Evolutionary conservation across 2,888 invertebrate genomes (phyloP).

Genomic region (Masnerella sp.): DNA sequence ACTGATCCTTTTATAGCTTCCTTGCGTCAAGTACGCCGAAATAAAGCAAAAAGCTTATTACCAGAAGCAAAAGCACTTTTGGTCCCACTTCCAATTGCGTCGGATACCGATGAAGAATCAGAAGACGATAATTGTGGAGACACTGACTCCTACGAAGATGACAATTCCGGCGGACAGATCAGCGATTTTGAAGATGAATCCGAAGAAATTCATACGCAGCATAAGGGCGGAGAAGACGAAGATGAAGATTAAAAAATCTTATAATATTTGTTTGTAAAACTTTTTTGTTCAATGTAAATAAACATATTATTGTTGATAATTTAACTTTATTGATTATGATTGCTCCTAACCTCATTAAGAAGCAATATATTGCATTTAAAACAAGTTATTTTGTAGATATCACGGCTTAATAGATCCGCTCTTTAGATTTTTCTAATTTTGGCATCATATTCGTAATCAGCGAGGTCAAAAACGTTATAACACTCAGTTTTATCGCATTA

Average conservation of each 20-base stretch:
- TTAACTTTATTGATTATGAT: background rate
- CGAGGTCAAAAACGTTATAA: background rate
- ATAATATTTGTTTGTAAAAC: too few relatives aligned
- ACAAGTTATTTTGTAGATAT: background rate
- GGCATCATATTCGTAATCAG: background rate
- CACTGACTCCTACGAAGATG: constrained; percentile 3
- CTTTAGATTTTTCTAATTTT: constrained; percentile 1
- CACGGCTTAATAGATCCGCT: background rate
- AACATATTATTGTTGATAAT: background rate
- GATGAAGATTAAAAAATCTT: constrained; percentile 1
- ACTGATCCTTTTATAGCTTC: constrained; percentile 21
- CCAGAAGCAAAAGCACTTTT: constrained; percentile 18
- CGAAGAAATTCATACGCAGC: background rate
- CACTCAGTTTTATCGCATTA: background rate
- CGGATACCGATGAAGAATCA: background rate
- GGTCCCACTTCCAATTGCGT: background rate
- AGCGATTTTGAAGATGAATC: constrained; percentile 12
- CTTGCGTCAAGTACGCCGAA: constrained; percentile 11
- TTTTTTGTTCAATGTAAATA: background rate
- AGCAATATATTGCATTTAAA: background rate
- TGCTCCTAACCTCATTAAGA: background rate
- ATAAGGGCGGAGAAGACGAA: background rate
- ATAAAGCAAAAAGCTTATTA: constrained; percentile 28
- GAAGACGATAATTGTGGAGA: constrained; percentile 2
- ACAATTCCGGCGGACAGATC: constrained; percentile 1